Conservation (phyloP, 2,888 invertebrate genomes). For the Drosophila kokeensis region DNA sequence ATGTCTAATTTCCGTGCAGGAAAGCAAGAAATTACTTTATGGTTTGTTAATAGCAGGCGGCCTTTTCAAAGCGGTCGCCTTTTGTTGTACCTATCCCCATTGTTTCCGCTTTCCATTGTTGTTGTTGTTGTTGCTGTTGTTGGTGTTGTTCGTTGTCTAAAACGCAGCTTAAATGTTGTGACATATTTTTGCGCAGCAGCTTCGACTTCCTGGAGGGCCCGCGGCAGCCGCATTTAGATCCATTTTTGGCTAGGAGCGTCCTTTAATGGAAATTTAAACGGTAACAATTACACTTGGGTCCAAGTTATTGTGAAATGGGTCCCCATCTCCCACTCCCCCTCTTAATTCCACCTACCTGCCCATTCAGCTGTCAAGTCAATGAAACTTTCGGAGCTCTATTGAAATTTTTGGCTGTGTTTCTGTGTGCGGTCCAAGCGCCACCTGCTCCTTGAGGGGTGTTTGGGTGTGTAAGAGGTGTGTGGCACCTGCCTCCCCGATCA, state of each 20-base stretch:
- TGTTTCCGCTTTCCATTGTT: constrained; percentile 46
- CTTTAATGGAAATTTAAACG: constrained; percentile 80
- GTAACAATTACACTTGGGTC: constrained; percentile 74
- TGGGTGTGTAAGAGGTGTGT: not conserved
- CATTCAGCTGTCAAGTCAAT: constrained; percentile 68
- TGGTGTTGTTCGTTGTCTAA: constrained; percentile 33
- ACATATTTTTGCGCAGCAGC: constrained; percentile 62
- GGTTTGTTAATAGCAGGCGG: constrained; percentile 80
- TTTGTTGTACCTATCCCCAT: constrained; percentile 61
- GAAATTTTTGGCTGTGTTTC: constrained; percentile 54
- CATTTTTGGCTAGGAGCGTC: constrained; percentile 56
- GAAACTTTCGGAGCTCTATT: constrained; percentile 70
- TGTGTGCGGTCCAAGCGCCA: constrained; percentile 49
- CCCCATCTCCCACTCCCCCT: not conserved
- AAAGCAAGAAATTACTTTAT: constrained; percentile 82
- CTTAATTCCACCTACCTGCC: not conserved
- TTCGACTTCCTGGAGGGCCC: constrained; percentile 35
- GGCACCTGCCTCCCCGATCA: constrained; percentile 22
- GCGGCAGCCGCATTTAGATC: constrained; percentile 18
- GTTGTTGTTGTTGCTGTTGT: constrained; percentile 6
- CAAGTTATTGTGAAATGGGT: constrained; percentile 45
- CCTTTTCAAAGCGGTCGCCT: constrained; percentile 58
- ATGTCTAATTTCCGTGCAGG: constrained; percentile 81
- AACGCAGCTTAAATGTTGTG: constrained; percentile 74
- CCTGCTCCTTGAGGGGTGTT: constrained; percentile 26